Base-by-base conservation (phyloP, 2,888 invertebrate species). In the Drosophila birchii region DNA sequence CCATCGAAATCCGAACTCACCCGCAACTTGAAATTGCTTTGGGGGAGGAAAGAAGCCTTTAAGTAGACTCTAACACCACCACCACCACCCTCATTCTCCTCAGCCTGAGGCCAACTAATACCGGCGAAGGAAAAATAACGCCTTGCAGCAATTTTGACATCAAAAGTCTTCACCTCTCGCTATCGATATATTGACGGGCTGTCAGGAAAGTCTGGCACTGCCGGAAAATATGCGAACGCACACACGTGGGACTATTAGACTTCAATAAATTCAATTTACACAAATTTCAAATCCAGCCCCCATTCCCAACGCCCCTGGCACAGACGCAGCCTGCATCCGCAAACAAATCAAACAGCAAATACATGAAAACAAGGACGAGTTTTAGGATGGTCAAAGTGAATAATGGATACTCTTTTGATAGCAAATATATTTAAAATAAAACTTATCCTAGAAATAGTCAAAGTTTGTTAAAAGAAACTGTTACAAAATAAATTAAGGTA, bases 261-360 rank as follows among this genome's bases (percentile, higher is more conserved):
- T 86, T 86, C 87, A 85, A 86, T 86, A 86, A 86, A 88, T 86
- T 86, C 85, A 86, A 86, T 88, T 88, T 86, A 80, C 87, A 80
- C 87, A 88, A 86, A 88, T 88, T 88, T 86, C 73, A 78, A 78
- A 78, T 78, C 82, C 68, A 49, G 20, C 59, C 38, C 61, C 60
- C 75, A 63, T 6, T 6, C 62, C 66, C 57, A 53, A 70, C 70
- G 83, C 88, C 86, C 75, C 66, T 78, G 78, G 84, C 86, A 80
- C 59, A 73, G 74, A 86, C 88, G 77, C 78, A 88, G 72, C 86
- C 62, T 85, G 83, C 84, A 85, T 75, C 77, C 75, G 71, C 83
- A 85, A 85, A 85, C 88, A 84, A 84, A 87, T 85, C 84, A 85
- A 76, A 88, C 69, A 73, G 69, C 78, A 80, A 83, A 78, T 44